Percentiles rank a stretch among this genome's conserved stretches.
Evolutionary conservation across 2,113 vertebrate species (phyloP).

Genomic region (Cinclus mexicanus): DNA sequence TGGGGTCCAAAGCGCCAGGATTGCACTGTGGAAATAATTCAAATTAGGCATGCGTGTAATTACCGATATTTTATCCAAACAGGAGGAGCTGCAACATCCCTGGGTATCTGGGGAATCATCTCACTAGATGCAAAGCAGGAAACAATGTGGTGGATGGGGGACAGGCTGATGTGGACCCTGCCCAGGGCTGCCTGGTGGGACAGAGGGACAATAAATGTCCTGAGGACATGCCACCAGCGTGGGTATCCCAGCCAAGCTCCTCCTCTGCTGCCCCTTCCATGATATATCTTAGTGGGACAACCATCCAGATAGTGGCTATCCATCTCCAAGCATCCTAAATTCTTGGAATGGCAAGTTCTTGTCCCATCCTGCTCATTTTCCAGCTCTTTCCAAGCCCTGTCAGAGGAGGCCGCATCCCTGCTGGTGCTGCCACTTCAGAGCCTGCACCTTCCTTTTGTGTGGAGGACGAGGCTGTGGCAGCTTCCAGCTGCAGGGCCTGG

Average conservation of each 20-base stretch:
- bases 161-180: background rate
- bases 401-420: background rate
- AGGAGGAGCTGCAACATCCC: conserved; percentile 54
- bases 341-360: background rate
- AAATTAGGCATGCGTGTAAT: conserved; percentile 63
- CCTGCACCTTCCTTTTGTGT: background rate
- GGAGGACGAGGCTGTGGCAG: background rate
- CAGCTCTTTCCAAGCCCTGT: background rate
- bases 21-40: conserved; percentile 42
- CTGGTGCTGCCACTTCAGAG: background rate
- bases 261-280: background rate
- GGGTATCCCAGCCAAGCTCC: background rate
- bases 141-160: background rate
- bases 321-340: background rate
- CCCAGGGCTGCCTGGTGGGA: background rate
- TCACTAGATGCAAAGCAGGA: background rate
- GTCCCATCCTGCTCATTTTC: background rate
- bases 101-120: conserved; percentile 8
- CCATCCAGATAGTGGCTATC: background rate
- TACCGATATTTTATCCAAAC: conserved; percentile 37
- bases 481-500: background rate
- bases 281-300: background rate
- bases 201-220: background rate
- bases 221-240: background rate
- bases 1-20: background rate